Conservation (phyloP, 2,888 invertebrate genomes). For the Stegophylla sp. region DNA sequence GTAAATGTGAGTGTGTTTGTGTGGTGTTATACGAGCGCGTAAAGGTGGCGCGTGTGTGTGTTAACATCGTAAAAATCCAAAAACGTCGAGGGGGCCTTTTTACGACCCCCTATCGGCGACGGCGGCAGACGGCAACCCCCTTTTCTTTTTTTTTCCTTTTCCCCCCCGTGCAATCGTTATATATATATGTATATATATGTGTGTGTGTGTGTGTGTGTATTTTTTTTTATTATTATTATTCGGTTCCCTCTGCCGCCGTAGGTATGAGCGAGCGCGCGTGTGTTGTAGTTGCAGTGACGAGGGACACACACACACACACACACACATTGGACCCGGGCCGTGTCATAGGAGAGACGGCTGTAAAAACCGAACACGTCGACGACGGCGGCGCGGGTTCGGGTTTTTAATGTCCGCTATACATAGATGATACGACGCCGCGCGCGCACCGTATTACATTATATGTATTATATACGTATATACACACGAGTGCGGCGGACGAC, state of each 20-base stretch:
- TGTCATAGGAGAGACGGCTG: slow-evolving; percentile 45
- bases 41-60: neutral
- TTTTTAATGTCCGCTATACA: slow-evolving; percentile 47
- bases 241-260: slow-evolving; percentile 18
- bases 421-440: neutral
- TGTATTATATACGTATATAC: neutral
- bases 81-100: slow-evolving; percentile 58
- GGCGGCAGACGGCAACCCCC: slow-evolving; percentile 41
- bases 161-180: neutral
- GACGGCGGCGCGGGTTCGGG: slow-evolving; percentile 32
- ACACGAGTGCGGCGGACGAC: neutral
- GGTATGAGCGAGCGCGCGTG: neutral
- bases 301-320: neutral
- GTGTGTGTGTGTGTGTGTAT: slow-evolving; percentile 8
- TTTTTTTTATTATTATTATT: slow-evolving; percentile 11
- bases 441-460: neutral
- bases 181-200: too few species aligned
- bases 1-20: neutral
- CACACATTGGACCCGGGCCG: neutral
- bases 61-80: slow-evolving; percentile 39
- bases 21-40: neutral
- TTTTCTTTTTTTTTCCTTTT: neutral
- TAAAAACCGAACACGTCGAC: slow-evolving; percentile 39
- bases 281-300: too few species aligned
- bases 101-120: slow-evolving; percentile 52